Conservation (phyloP, 2,888 invertebrate genomes). For the Agrotis clavis region DNA sequence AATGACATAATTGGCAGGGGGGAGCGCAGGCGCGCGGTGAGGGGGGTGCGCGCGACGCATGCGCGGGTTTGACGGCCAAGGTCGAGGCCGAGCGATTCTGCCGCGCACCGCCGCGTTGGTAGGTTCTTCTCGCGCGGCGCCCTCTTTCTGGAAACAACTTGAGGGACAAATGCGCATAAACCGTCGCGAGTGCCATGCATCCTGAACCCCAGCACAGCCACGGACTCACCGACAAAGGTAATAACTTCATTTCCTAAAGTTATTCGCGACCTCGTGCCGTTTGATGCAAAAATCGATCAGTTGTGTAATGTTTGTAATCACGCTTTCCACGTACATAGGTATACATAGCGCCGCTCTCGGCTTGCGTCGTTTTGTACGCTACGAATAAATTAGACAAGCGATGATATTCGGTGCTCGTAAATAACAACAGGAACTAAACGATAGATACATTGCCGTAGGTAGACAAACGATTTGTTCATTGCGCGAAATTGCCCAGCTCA, state of each 20-base stretch:
- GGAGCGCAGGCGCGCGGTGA: constrained; percentile 67
- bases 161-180: constrained; percentile 82
- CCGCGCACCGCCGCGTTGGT: constrained; percentile 89
- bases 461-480: constrained; percentile 73
- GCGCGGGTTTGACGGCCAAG: constrained; percentile 91
- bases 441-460: constrained; percentile 65
- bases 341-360: constrained; percentile 49
- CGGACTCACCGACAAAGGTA: constrained; percentile 73
- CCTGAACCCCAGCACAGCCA: constrained; percentile 52
- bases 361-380: constrained; percentile 66
- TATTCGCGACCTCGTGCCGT: constrained; percentile 39
- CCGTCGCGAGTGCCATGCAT: constrained; percentile 80
- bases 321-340: constrained; percentile 64
- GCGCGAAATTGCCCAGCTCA: constrained; percentile 79
- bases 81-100: constrained; percentile 90
- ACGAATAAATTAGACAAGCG: constrained; percentile 49
- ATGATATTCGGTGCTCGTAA: constrained; percentile 50
- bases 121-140: constrained; percentile 82
- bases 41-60: constrained; percentile 85
- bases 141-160: constrained; percentile 82
- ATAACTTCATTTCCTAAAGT: constrained; percentile 56
- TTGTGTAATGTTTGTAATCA: constrained; percentile 83
- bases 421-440: constrained; percentile 61
- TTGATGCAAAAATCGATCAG: constrained; percentile 68
- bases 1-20: constrained; percentile 90